These are phyloP conservation scores for Cuniculus paca DNA, from an alignment of 2,797 vertebrate genomes.

Conservation along the genomic window DNA sequence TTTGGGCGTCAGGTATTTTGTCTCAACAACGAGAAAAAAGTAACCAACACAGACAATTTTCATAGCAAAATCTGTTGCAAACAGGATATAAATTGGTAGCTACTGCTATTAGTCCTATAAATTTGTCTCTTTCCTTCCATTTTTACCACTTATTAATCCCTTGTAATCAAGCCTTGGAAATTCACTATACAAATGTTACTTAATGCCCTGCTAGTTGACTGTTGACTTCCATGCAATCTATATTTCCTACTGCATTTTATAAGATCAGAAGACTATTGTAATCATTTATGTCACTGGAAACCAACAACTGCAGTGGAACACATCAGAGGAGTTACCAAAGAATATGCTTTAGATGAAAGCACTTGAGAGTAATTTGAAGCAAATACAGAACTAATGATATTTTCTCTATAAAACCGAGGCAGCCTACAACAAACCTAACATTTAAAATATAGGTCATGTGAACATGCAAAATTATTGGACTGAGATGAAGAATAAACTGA, in stretches of 20 bases:
- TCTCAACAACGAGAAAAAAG: no score
- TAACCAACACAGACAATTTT: neutral
- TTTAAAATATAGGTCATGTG: neutral
- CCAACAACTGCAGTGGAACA: neutral
- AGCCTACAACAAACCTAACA: neutral
- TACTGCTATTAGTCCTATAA: neutral
- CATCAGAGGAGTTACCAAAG: neutral
- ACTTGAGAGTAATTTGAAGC: neutral
- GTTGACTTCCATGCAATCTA: neutral
- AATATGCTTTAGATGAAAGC: neutral
- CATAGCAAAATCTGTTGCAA: neutral
- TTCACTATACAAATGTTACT: neutral
- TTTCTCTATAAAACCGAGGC: neutral
- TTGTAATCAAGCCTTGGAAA: neutral
- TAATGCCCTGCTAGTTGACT: neutral
- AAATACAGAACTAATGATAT: neutral
- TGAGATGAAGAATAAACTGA: conserved; percentile 15
- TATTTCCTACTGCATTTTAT: neutral
- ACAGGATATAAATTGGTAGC: neutral
- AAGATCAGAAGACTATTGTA: neutral
- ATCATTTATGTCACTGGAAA: neutral
- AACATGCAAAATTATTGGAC: neutral
- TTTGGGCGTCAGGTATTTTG: no score
- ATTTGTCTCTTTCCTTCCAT: neutral
- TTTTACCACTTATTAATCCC: neutral